Evolutionary conservation across 2,888 invertebrate genomes (phyloP), one percentile per base, ranked within the genome.

Genomic region (Nebria brevicollis): DNA sequence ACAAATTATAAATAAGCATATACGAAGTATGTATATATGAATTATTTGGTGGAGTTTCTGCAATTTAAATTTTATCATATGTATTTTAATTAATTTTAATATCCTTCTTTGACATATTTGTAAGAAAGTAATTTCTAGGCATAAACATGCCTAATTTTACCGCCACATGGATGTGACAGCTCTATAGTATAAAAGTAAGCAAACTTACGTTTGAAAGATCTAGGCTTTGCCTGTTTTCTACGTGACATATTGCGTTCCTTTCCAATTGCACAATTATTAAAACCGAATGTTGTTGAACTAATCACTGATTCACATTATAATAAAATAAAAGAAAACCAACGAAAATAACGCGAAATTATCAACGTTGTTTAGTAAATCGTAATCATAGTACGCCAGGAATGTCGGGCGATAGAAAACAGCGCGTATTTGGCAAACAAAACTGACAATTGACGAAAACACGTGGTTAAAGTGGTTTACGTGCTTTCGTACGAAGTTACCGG

Each of bases 191-290:
- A 54, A 54, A 66, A 42, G 41, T 13, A 77, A 74, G 5, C 34
- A n/a, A n/a, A 81, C 77, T 81, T 81, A 81, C 81, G 81, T 77
- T 81, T 81, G 42, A 81, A 73, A 1, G 81, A 76, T 20, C 77
- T 70, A 13, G 81, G 81, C 72, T 81, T 81, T 4, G 81, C 81
- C 65, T 81, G 81, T 66, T 81, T 81, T 43, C 81, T 41, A 66
- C 81, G 65, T 41, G 81, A 81, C 81, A 81, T 81, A 54, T 54
- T 54, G 54, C 13, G 8, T 54, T 54, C 54, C 54, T 54, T 54
- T 13, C 54, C 8, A 54, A 54, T 54, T 3, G 0, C 54, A 54
- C 54, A 54, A 54, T 11, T 7, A 54, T 54, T 54, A 54, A 54
- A 54, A 54, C 8, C 54, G 54, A 54, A 54, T 54, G 7, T 54